Evolutionary conservation across 2,888 invertebrate species (phyloP), one percentile per base, ranked within the genome.

Genomic region (Chouioia cunea): DNA sequence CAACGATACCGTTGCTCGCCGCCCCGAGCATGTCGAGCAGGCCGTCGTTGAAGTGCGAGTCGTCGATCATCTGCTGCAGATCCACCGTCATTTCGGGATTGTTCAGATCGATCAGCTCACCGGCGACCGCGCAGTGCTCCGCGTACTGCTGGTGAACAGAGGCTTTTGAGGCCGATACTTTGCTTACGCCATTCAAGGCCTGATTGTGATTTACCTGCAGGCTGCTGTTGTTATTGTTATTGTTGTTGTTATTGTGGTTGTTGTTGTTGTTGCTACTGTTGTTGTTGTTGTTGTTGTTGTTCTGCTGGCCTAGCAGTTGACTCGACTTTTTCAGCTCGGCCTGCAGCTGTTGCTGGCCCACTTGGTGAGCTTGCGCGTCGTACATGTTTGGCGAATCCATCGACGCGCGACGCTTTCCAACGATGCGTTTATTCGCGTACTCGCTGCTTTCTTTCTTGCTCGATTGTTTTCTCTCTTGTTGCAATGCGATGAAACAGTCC

Each of bases 1-100:
- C 58, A 78, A 76, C 80, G 76, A 82, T 78, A 16, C 82, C 88
- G 71, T 88, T 74, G 64, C 73, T 73, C 52, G 79, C 88, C 43
- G 79, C 82, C 22, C 86, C 93, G 22, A 96, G 88, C 84, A 96
- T 94, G 82, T 96, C 96, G 79, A 96, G 93, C 52, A 96, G 88
- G 46, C 94, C 94, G 78, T 96, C 95, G 79, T 93, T 91, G 87
- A 96, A 96, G 87, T 95, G 95, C 43, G 89, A 88, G 85, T 96
- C 96, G 87, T 96, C 96, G 82, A 97, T 96, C 80, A 97, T 90
- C 86, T 95, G 93, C 83, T 97, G 96, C 76, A 97, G 88, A 83
- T 97, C 97, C 82, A 97, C 88, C 76, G 95, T 95, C 85, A 97
- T 95, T 87, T 97, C 97, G 77, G 96, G 95, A 70, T 94, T 93